phyloP scores from a whole-genome alignment of 2,888 invertebrate genomes.

The Thelaira solivaga region DNA sequence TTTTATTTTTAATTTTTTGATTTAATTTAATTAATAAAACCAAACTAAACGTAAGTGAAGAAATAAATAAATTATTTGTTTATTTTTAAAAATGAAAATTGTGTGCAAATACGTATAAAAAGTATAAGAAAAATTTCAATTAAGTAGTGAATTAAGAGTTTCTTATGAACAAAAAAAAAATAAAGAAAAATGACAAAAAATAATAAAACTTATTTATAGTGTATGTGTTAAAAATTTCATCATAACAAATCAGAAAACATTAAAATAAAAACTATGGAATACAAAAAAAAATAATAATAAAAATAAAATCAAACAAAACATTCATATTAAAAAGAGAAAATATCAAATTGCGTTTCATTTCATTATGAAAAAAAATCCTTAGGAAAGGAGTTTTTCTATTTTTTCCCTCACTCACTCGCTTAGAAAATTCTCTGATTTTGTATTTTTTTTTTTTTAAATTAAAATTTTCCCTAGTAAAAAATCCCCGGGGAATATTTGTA shows the following conservation, averaged over 20 bases:
- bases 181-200: no score
- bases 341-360: conserved; percentile 20
- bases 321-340: conserved; percentile 22
- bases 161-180: conserved; percentile 48
- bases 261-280: conserved; percentile 7
- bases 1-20: conserved; percentile 16
- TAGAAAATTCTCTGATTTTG: no score
- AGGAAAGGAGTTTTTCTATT: no score
- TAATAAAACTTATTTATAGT: conserved; percentile 53
- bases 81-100: conserved; percentile 45
- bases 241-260: conserved; percentile 41
- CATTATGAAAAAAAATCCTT: background rate
- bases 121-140: conserved; percentile 51
- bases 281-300: conserved; percentile 7
- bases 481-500: no score
- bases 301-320: conserved; percentile 17
- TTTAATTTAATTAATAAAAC: background rate
- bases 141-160: conserved; percentile 61
- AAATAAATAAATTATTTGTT: conserved; percentile 24
- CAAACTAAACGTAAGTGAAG: conserved; percentile 14
- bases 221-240: conserved; percentile 59
- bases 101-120: conserved; percentile 56
- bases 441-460: no score
- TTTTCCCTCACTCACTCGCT: no score
- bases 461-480: no score